Percentiles rank a stretch among this genome's conserved stretches.
Evolutionary conservation across 2,113 vertebrate genomes (phyloP).

Genomic region (Calonectris borealis): DNA sequence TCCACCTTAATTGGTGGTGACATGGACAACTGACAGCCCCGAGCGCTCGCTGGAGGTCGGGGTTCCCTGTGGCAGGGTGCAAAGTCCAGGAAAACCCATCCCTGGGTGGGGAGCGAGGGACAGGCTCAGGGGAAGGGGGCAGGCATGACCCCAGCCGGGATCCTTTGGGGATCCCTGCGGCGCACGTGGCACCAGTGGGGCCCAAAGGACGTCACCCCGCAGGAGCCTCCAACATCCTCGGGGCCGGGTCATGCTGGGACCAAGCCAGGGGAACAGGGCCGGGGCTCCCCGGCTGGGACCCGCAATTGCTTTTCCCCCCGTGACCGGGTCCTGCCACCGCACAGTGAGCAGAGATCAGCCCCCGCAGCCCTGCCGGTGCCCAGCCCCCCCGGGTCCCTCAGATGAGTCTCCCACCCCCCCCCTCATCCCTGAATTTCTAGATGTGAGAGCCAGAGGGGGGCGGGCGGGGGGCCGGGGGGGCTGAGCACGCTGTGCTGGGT

Average conservation of each 20-base stretch:
- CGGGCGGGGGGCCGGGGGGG: too few species aligned
- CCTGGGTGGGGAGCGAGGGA: background rate
- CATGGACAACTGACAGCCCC: background rate
- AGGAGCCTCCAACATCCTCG: background rate
- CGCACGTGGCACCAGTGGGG: rapidly evolving
- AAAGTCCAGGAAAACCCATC: background rate
- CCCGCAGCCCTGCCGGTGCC: background rate
- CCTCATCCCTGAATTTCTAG: background rate
- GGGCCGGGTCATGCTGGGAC: rapidly evolving
- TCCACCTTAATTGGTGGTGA: background rate
- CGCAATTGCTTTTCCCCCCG: background rate
- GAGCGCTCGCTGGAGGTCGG: background rate
- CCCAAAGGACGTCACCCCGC: background rate
- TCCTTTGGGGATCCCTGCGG: background rate
- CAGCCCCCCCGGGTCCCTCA: rapidly evolving
- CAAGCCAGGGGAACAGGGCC: background rate
- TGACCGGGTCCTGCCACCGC: background rate
- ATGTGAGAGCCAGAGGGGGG: background rate
- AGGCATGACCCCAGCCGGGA: background rate
- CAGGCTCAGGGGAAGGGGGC: background rate
- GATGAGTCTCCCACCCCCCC: rapidly evolving
- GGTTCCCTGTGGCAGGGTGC: background rate
- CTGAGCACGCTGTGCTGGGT: rapidly evolving
- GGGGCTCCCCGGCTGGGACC: rapidly evolving
- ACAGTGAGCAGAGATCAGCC: background rate